These are phyloP conservation scores for Agrochola lota DNA, from an alignment of 2,888 invertebrate genomes.

Conservation along the genomic window DNA sequence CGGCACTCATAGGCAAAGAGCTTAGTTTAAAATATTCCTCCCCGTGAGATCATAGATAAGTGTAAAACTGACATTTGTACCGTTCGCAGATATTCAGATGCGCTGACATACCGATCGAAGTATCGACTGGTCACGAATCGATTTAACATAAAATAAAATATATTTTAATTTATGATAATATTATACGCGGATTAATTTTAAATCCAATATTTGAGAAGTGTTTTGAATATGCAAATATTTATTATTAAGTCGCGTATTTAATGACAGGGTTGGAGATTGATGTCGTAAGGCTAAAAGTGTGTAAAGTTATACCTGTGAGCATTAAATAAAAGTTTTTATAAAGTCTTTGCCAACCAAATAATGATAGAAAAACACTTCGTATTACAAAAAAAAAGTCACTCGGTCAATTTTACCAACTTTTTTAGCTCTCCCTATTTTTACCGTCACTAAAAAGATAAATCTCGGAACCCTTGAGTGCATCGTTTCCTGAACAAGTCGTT, in stretches of 20 bases:
- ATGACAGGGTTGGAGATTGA: constrained; percentile 13
- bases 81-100: constrained; percentile 45
- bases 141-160: constrained; percentile 54
- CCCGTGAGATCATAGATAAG: constrained; percentile 74
- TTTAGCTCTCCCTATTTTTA: constrained; percentile 51
- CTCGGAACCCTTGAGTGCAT: constrained; percentile 78
- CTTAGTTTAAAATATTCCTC: constrained; percentile 69
- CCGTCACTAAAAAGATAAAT: constrained; percentile 76
- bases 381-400: constrained; percentile 6
- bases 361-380: background rate
- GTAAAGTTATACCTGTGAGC: background rate
- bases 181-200: constrained; percentile 49
- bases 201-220: constrained; percentile 43
- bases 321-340: no score
- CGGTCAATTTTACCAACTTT: background rate
- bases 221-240: constrained; percentile 37
- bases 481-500: constrained; percentile 89
- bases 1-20: constrained; percentile 65
- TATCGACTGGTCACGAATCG: constrained; percentile 55
- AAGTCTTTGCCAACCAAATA: background rate
- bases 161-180: constrained; percentile 45
- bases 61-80: constrained; percentile 75
- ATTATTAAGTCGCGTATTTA: constrained; percentile 28
- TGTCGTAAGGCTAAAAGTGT: constrained; percentile 8
- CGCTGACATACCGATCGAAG: constrained; percentile 46